A percentile compares a stretch with the other conserved stretches of the same genome.
Evolutionary conservation across 2,113 vertebrate genomes (phyloP).

Genomic region (Prunella himalayana): DNA sequence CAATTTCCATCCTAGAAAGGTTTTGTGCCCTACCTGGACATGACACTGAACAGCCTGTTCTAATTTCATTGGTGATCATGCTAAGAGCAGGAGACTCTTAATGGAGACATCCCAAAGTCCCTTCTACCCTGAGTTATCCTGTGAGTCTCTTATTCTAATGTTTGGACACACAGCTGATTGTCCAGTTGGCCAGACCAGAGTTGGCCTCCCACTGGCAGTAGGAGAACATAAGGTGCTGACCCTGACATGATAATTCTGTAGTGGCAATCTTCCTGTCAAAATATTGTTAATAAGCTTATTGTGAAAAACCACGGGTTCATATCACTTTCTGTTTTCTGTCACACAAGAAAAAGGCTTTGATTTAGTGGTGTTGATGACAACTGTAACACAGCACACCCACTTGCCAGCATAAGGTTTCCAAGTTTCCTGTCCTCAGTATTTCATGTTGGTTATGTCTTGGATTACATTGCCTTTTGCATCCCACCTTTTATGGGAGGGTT

Average conservation of each 20-base stretch:
- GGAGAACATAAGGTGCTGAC: not conserved
- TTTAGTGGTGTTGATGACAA: not conserved
- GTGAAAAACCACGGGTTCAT: not conserved
- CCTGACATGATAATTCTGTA: not conserved
- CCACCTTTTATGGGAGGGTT: not conserved
- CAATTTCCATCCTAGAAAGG: not conserved
- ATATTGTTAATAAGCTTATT: not conserved
- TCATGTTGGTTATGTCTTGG: not conserved
- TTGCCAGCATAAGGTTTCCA: not conserved
- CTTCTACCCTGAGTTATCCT: not conserved
- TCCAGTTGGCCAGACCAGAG: not conserved
- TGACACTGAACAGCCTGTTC: not conserved
- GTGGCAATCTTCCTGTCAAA: not conserved
- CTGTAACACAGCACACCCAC: not conserved
- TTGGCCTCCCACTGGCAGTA: accelerated
- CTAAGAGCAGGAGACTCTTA: not conserved
- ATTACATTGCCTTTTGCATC: not conserved
- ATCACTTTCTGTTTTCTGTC: not conserved
- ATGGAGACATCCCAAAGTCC: not conserved
- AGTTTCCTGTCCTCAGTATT: not conserved
- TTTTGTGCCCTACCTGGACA: not conserved
- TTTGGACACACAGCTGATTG: not conserved
- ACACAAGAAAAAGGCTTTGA: not conserved
- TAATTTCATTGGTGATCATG: accelerated
- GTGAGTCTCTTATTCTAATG: not conserved